Evolutionary conservation across 2,888 invertebrate species (phyloP).

Genomic region (Acanthosepion pharaonis): DNA sequence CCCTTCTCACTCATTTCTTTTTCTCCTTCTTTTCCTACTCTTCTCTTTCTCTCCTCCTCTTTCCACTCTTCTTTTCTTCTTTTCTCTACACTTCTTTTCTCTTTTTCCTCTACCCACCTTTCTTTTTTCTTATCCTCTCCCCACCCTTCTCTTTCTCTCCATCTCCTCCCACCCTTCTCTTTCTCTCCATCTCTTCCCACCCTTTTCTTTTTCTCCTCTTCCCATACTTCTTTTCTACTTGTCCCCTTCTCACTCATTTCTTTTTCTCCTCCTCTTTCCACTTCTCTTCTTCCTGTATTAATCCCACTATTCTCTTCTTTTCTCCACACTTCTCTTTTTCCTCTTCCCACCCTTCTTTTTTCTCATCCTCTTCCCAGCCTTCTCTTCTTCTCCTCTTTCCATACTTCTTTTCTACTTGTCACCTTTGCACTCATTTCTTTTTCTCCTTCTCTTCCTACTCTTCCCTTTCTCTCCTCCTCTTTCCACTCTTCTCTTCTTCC

Average conservation of each 20-base stretch:
- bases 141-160: background rate
- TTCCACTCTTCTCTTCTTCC: too few species aligned
- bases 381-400: background rate
- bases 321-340: background rate
- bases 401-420: background rate
- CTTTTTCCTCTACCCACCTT: background rate
- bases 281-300: too few species aligned
- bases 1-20: background rate
- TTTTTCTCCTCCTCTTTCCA: too few species aligned
- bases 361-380: background rate
- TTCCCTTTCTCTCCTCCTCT: background rate
- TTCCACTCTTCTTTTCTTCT: background rate
- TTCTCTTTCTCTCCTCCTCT: background rate
- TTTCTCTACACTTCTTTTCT: background rate
- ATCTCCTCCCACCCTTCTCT: background rate
- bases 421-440: background rate
- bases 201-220: background rate
- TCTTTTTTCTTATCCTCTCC: background rate
- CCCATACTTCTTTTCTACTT: too few species aligned
- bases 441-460: too few species aligned
- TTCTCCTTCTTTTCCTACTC: background rate
- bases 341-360: background rate
- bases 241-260: accelerated
- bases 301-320: too few species aligned
- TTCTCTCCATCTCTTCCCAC: background rate